Evolutionary conservation across 2,797 vertebrate genomes (phyloP).

Genomic region (Squalus acanthias): DNA sequence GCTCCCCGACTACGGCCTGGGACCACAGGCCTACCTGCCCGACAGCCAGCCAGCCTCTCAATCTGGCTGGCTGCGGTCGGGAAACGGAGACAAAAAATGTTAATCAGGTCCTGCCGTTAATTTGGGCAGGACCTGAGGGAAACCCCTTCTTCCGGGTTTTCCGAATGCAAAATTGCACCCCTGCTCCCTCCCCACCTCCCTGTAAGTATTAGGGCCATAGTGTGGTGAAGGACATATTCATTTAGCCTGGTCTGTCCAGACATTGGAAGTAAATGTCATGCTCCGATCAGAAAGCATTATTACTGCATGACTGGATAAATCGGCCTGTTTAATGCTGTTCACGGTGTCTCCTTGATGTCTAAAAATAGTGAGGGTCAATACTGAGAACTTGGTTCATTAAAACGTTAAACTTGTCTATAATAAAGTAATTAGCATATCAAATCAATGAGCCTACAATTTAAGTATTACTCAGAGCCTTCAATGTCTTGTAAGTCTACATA

Average conservation of each 20-base stretch:
- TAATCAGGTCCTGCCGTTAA: not conserved
- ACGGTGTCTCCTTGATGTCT: not conserved
- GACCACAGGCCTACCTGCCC: not conserved
- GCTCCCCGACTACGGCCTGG: not conserved
- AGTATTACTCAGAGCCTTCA: not conserved
- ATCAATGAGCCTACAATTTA: not conserved
- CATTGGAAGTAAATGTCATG: not conserved
- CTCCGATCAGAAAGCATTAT: not conserved
- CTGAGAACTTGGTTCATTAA: not conserved
- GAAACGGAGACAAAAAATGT: not conserved
- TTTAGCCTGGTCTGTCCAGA: not conserved
- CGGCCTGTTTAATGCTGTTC: not conserved
- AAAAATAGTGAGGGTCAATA: not conserved
- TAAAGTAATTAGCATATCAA: constrained; percentile 25
- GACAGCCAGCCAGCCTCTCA: not conserved
- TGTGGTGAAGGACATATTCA: not conserved
- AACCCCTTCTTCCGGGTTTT: not conserved
- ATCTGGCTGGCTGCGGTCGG: not conserved
- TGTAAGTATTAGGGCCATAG: not conserved
- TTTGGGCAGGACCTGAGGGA: not conserved
- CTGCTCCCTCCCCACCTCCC: too few relatives aligned
- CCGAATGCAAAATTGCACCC: not conserved
- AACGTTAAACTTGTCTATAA: not conserved
- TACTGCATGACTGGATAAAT: not conserved
- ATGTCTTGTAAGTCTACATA: not conserved